Conservation (phyloP, 92 coral and sea anemone species). For the Scolanthus callimorphus region DNA sequence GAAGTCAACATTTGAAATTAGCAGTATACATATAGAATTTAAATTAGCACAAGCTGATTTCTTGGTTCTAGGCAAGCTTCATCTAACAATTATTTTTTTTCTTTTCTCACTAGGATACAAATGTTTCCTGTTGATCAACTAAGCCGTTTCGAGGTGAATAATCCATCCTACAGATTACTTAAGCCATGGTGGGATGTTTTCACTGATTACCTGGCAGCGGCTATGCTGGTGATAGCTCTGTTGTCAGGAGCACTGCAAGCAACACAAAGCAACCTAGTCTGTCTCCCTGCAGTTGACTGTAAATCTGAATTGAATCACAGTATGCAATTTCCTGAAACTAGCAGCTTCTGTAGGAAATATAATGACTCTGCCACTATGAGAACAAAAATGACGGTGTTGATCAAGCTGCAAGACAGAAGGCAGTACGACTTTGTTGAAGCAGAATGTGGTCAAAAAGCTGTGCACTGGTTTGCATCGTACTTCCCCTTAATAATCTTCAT, state of each 20-base stretch:
- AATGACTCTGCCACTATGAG: background rate
- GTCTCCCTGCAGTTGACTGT: slow-evolving; percentile 47
- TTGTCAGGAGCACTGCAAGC: slow-evolving; percentile 34
- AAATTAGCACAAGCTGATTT: no score
- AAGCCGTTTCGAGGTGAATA: slow-evolving; percentile 17
- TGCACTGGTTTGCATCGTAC: slow-evolving; percentile 40
- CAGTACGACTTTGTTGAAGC: slow-evolving; percentile 54
- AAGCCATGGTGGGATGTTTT: slow-evolving; percentile 52
- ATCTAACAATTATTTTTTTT: no score
- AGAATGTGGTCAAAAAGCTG: slow-evolving; percentile 34
- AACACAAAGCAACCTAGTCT: slow-evolving; percentile 21
- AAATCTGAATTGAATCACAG: background rate
- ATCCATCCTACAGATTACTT: slow-evolving; percentile 19
- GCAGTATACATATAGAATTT: no score
- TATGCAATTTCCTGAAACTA: background rate
- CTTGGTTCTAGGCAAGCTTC: no score
- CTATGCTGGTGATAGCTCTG: slow-evolving; percentile 15
- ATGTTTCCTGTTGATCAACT: slow-evolving; percentile 35
- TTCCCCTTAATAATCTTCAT: slow-evolving; percentile 31
- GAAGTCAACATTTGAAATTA: no score
- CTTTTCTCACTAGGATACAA: background rate
- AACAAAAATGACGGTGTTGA: slow-evolving; percentile 7
- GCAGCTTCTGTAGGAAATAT: slow-evolving; percentile 7
- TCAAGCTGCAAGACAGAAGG: slow-evolving; percentile 33
- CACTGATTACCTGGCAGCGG: slow-evolving; percentile 37